Conservation (phyloP, 2,888 invertebrate species). For the Aphelenchoides bicaudatus region DNA sequence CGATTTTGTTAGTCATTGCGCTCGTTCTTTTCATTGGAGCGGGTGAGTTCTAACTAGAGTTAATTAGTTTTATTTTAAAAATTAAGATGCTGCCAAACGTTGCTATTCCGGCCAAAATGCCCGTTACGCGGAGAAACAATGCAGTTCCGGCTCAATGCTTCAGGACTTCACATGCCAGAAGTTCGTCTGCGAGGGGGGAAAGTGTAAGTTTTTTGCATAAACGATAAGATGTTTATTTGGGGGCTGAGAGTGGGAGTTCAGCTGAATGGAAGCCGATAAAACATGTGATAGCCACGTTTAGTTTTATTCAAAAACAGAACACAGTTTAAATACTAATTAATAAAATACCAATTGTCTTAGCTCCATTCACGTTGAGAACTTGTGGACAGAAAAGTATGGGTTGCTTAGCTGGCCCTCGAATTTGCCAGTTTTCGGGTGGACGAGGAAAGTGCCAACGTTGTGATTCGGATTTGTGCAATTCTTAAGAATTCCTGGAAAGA, state of each 20-base stretch:
- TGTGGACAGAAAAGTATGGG: slow-evolving; percentile 49
- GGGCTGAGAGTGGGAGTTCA: background rate
- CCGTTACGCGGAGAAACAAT: slow-evolving; percentile 39
- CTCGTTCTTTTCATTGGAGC: background rate
- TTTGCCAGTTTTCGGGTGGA: slow-evolving; percentile 52
- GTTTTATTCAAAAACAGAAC: no score
- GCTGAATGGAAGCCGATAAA: no score
- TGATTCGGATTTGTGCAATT: slow-evolving; percentile 48
- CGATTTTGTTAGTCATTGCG: no score
- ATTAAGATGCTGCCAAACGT: slow-evolving; percentile 43
- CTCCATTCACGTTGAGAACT: slow-evolving; percentile 49
- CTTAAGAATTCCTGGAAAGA: no score
- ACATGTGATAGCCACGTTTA: no score
- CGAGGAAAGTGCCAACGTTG: slow-evolving; percentile 48
- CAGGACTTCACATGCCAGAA: slow-evolving; percentile 54
- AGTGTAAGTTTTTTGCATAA: slow-evolving; percentile 41
- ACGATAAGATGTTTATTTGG: background rate
- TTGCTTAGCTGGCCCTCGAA: slow-evolving; percentile 51
- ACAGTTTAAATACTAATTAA: slow-evolving; percentile 8
- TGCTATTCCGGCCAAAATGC: slow-evolving; percentile 53
- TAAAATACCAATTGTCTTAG: slow-evolving; percentile 32
- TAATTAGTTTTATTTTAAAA: background rate
- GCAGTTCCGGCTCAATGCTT: slow-evolving; percentile 41
- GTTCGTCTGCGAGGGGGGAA: slow-evolving; percentile 54
- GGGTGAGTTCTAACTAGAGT: background rate